These are phyloP conservation scores for Bombus sibiricus DNA, from an alignment of 1,140 invertebrate species.

Conservation along the genomic window DNA sequence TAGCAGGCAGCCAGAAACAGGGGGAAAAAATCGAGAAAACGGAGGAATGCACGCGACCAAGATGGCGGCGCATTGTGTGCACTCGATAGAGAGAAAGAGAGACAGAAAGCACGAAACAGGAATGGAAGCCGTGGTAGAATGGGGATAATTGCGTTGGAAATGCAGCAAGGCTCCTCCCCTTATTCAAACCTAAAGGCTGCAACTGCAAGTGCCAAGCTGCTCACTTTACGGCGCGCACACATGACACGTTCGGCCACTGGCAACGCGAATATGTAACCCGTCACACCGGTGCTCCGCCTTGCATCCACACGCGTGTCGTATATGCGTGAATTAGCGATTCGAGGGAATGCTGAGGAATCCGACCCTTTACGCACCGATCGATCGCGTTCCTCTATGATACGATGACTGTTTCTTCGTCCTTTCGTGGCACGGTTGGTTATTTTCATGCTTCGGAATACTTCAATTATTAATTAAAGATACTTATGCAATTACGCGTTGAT, in stretches of 20 bases:
- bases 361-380: not conserved
- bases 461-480: not conserved
- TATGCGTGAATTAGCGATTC: not conserved
- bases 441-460: not conserved
- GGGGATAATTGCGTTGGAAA: constrained; percentile 77
- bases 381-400: not conserved
- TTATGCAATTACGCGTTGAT: not conserved
- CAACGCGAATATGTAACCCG: constrained; percentile 43
- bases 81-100: constrained; percentile 44
- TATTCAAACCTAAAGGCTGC: constrained; percentile 69
- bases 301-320: not conserved
- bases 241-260: constrained; percentile 65
- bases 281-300: constrained; percentile 55
- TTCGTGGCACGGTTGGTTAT: not conserved
- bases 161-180: constrained; percentile 75
- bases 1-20: constrained; percentile 13
- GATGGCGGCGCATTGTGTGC: constrained; percentile 64
- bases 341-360: not conserved
- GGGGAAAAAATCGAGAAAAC: constrained; percentile 63
- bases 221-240: constrained; percentile 67
- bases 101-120: constrained; percentile 56
- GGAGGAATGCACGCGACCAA: constrained; percentile 67
- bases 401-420: not conserved
- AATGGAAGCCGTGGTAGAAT: constrained; percentile 70
- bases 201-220: constrained; percentile 70